Base-by-base conservation (phyloP, 2,113 vertebrate species). In the Halichoerus grypus region DNA sequence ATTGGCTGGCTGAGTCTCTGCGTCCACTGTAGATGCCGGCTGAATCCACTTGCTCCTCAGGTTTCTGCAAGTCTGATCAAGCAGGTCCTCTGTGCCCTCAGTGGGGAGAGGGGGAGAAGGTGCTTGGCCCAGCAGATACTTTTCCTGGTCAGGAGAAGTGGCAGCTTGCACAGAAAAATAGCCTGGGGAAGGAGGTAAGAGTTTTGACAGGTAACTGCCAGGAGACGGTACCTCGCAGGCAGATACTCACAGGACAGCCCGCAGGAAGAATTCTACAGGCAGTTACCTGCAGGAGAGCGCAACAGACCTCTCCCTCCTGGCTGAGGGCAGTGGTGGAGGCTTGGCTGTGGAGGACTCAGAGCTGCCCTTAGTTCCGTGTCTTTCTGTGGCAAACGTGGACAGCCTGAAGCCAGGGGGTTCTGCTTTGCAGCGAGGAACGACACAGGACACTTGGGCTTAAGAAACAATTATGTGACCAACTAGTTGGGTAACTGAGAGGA, bases 61-160 rank as follows among this genome's bases (percentile, higher is more conserved):
- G 77, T 49, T 89, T 92, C 77, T 90, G 76, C 97, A 97, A 95
- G 96, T 96, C 95, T 96, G 67, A 85, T 97, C 97, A 98, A 74
- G 95, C 90, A 95, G 63, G 77, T 84, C 22, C 76, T 88, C 80
- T 69, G 13, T 65, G 59, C 81, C 83, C 39, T 59, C 1, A 0
- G 57, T 55, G 65, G 21, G 42, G 21, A 51, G 63, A 91, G 33
- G 16, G 28, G 59, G 59, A 76, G 39, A 81, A 83, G 90, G n/a
- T 8, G 7, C 88, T 96, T 88, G 87, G 81, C 93, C 21, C 22
- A 76, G 74, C 33, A 94, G 84, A 82, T 61, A 91, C 31, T 92
- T 97, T 84, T 82, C 26, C 82, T 93, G 63, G 71, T 90, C 76
- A 94, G 96, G 96, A 98, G 81, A 96, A 63, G 91, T 81, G 96